Evolutionary conservation across 2,797 vertebrate genomes (phyloP).

Genomic region (Ateles fusciceps): DNA sequence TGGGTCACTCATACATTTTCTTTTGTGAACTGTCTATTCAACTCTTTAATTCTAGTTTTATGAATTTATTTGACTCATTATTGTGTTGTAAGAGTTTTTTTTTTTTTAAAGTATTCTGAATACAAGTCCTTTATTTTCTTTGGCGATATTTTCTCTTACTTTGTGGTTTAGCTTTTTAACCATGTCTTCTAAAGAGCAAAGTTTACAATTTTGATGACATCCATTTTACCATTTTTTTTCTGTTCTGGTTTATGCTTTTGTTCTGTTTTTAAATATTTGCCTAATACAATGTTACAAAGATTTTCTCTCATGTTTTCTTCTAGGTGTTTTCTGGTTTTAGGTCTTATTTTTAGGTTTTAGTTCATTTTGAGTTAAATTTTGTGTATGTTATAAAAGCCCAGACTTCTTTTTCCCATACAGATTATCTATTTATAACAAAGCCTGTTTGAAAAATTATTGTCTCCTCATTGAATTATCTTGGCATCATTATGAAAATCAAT

Average conservation of each 20-base stretch:
- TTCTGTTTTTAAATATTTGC: constrained; percentile 38
- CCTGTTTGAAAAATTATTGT: not conserved
- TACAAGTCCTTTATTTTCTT: not conserved
- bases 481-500: not conserved
- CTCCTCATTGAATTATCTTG: constrained; percentile 24
- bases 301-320: not conserved
- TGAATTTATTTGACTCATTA: not conserved
- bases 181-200: not conserved
- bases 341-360: not conserved
- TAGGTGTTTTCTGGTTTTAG: not conserved
- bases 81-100: not conserved
- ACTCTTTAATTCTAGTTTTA: not conserved
- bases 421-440: constrained; percentile 21
- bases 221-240: not conserved
- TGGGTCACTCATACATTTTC: not conserved
- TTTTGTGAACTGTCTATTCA: not conserved
- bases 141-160: not conserved
- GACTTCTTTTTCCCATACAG: not conserved
- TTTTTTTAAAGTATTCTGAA: not conserved
- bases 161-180: not conserved
- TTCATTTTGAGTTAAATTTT: constrained; percentile 43
- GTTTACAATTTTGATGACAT: not conserved
- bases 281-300: not conserved
- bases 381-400: not conserved
- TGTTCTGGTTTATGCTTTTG: not conserved